Base-by-base conservation (phyloP, 2,113 vertebrate species). In the Euleptes europaea region DNA sequence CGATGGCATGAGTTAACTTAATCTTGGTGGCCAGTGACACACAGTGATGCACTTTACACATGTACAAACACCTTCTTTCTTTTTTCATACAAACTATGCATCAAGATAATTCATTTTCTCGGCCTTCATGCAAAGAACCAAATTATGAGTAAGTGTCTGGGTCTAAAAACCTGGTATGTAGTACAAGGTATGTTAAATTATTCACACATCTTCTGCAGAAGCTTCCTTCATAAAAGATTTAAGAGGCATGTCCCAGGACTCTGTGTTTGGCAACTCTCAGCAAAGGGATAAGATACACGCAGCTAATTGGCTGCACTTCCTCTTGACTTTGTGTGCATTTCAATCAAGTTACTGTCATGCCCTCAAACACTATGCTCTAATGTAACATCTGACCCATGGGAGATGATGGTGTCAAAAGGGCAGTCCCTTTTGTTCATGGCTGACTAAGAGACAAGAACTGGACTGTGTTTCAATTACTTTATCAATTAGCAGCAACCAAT, bases 201-300 rank as follows among this genome's bases (percentile, higher is more conserved):
- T 95, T 95, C 95, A 96, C 90, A 90, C 91, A 89, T 93, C 94
- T 95, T 92, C 92, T 95, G 91, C 90, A 94, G 93, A 91, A 92
- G 92, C 93, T 95, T 94, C 93, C 93, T 92, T 94, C 92, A 95
- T 96, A 93, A 96, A 96, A 95, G 94, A 96, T 96, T 95, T 93
- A 96, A 90, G 85, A 51, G 89, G 87, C 81, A 93, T 66, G 15
- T 94, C 93, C 93, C 91, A 95, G 91, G 93, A 92, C 91, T 92
- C 86, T 73, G 76, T 89, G 89, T 94, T 94, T 95, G 93, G 93
- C 92, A 92, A 92, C 92, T 91, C 90, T 94, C 93, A 94, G 92
- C 93, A 88, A 93, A 92, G 86, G 90, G 75, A 81, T 92, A 92
- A 92, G 90, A 91, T 85, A 91, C 94, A 95, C 91, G 88, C 72